Conservation (phyloP, 2,797 vertebrate species). For the Microctenopoma lineatum region DNA sequence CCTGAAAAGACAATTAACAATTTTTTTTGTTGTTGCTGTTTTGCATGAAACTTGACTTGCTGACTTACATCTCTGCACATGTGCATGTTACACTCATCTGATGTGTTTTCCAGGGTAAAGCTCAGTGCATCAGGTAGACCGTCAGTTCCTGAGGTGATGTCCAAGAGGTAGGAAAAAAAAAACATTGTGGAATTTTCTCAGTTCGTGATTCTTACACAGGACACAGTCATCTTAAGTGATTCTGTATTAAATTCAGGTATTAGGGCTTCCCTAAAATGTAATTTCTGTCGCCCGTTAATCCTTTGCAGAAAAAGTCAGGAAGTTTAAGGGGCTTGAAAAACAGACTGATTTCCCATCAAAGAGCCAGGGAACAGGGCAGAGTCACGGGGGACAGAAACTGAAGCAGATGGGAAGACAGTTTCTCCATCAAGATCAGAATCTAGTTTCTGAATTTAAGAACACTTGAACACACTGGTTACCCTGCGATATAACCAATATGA, state of each 20-base stretch:
- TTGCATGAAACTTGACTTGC: conserved; percentile 14
- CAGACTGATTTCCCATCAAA: conserved; percentile 69
- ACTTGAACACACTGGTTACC: not conserved
- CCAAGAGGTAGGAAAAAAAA: conserved; percentile 27
- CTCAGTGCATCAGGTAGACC: conserved; percentile 24
- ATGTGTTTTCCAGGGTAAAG: conserved; percentile 69
- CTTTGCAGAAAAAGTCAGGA: conserved; percentile 53
- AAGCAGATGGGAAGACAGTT: conserved; percentile 59
- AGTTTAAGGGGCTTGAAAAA: conserved; percentile 44
- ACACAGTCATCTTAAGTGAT: not conserved
- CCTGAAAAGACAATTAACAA: not conserved
- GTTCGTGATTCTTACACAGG: not conserved
- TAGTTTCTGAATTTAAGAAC: not conserved
- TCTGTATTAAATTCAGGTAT: not conserved
- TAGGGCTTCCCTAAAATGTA: not conserved
- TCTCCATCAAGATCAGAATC: conserved; percentile 21
- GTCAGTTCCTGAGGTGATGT: conserved; percentile 27
- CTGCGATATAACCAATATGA: too few species aligned
- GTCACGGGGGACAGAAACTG: conserved; percentile 27
- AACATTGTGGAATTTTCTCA: conserved; percentile 11
- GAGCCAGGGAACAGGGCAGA: conserved; percentile 10
- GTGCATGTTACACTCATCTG: conserved; percentile 48
- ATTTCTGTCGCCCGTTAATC: conserved; percentile 45
- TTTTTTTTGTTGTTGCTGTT: conserved; percentile 3
- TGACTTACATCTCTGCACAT: conserved; percentile 47